Evolutionary conservation across 2,113 vertebrate genomes (phyloP), one percentile per base, ranked within the genome.

Genomic region (Ameiurus melas): DNA sequence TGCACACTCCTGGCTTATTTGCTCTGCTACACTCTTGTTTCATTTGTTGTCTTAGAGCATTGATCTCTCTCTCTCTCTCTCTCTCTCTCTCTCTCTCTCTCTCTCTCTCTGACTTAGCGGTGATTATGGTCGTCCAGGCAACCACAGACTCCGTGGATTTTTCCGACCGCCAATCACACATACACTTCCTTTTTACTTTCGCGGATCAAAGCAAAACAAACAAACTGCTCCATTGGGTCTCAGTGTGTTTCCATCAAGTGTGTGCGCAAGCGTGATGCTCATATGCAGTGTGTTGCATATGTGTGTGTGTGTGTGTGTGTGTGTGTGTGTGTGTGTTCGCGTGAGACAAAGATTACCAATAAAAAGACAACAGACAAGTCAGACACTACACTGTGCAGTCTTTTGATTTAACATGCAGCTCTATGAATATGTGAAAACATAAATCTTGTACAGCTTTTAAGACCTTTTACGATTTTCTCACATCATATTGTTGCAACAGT

Each of bases 131-230:
- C 94, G 93, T 93, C 95, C 94, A 93, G 93, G 95, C 94, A 96
- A 97, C 97, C 92, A 71, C 94, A 90, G 94, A 96, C 95, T 96
- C 95, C 91, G 94, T 95, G 93, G 95, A 95, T 95, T 94, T 93
- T 80, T 84, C 89, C 91, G 60, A 91, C 91, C 85, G 91, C 93
- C 94, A 95, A 95, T 95, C 90, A 93, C 92, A 91, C 87, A 78
- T 91, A 87, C 79, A 89, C 91, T 90, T 83, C 93, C 89, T 92
- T 87, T 89, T 87, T 66, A 90, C 62, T 80, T 83, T 33, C 70
- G 36, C 82, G 30, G 57, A 87, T 81, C 86, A 88, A 85, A 85
- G 73, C 73, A 79, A 88, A 88, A 85, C 73, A 85, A 88, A 79
- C 83, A 79, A 66, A 75, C 70, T 22, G 60, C 86, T 84, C 58